Evolutionary conservation across 2,888 invertebrate genomes (phyloP), one percentile per base, ranked within the genome.

Genomic region (Epirrhoe alternata): DNA sequence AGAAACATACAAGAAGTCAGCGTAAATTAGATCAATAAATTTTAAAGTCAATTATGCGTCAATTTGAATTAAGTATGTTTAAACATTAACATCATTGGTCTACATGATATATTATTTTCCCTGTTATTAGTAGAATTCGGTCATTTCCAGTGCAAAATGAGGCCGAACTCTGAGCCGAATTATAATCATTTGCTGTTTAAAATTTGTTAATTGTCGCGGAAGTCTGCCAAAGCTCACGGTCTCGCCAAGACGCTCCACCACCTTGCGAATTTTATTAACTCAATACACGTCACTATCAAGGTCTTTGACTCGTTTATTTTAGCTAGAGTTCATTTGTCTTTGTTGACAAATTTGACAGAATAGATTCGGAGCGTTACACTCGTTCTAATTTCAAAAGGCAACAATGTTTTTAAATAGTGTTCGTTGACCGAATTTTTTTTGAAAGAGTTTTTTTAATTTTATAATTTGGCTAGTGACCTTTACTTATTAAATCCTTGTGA

Each of bases 261-360:
- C 74, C 73, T 77, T 80, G 85, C 86, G 79, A 86, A 86, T 86
- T 83, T 86, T 83, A 86, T 87, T 83, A 79, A 77, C 80, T 84
- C 82, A 74, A 82, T 78, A 82, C 77, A 77, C 84, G 82, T 82
- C 86, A 87, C 78, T 86, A 90, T 90, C 90, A 91, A 92, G 91
- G 90, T 89, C 88, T 86, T 87, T 89, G 87, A 89, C 90, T 81
- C 74, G 74, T 86, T 85, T 86, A 86, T 89, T 89, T 89, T 82
- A 74, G 81, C 79, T 83, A 83, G 80, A 85, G 85, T 85, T 85
- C 81, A 80, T 86, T 86, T 86, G 82, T 86, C 82, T 76, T 79
- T 81, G 80, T 84, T 83, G 82, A 83, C 83, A 77, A 84, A 84
- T 84, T 84, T 82, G 81, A 83, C 82, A 77, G 84, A 84, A 85